Evolutionary conservation across 2,797 vertebrate genomes (phyloP), one percentile per base, ranked within the genome.

Genomic region (Mycteria americana): DNA sequence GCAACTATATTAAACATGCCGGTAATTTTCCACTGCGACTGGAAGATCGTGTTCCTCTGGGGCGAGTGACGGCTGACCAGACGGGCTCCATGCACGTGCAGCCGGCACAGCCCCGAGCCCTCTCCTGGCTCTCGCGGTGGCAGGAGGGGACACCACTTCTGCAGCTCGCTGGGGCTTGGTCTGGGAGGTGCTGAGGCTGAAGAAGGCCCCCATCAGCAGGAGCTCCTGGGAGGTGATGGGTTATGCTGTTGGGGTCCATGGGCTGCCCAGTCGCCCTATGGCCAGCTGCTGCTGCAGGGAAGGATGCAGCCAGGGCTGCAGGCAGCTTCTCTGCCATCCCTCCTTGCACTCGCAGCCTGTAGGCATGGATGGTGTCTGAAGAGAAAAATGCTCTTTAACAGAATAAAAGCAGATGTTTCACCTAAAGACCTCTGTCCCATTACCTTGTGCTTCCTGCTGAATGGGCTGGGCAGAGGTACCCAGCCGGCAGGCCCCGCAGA

Each of bases 21-120:
- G 96, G 92, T 96, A 95, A 97, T 92, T 98, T 98, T 98, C 98
- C 97, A 98, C 93, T 95, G 92, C 30, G 82, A 91, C 85, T 84
- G 93, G 95, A 90, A 93, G 91, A 45, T 24, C 19, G 33, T 41
- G 41, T 93, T 95, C 88, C 82, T 97, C 56, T 74, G 23, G 67
- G 87, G 68, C 11, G 2, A 95, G 86, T 25, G 43, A 70, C 5
- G 17, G 8, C 76, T 81, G 76, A 27, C 22, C 3, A 4, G 63
- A 63, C 0, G 2, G 51, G 50, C 30, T 53, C 25, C 13, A 28
- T 0, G 2, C 19, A 35, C 2, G 0, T 11, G 45, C 33, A 64
- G 50, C 46, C 1, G 5, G 41, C 30, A 51, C 53, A 51, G 24
- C 19, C 21, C 37, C 0, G 2, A 48, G 72, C 68, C 39, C 30